Evolutionary conservation across 1,140 invertebrate genomes (phyloP).

Genomic region (Drosophila willistoni): DNA sequence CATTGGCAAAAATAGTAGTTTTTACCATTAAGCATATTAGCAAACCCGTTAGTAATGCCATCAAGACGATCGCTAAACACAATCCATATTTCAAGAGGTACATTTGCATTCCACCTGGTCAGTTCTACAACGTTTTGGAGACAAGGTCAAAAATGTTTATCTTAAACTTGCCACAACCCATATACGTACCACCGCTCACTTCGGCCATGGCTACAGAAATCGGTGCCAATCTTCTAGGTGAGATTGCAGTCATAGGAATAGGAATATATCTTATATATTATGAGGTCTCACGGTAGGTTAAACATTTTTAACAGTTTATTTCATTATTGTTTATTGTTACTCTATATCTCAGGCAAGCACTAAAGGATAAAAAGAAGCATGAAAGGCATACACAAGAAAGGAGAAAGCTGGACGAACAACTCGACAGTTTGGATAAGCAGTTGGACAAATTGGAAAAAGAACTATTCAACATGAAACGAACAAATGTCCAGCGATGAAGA

Average conservation of each 20-base stretch:
- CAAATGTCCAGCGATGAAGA: not conserved
- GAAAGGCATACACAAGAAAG: not conserved
- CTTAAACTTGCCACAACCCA: conserved; percentile 49
- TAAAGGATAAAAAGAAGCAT: conserved; percentile 33
- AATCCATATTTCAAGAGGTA: conserved; percentile 22
- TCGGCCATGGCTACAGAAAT: conserved; percentile 30
- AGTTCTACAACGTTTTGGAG: conserved; percentile 46
- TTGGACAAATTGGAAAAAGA: conserved; percentile 42
- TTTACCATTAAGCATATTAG: conserved; percentile 37
- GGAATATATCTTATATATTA: conserved; percentile 24
- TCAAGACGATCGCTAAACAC: conserved; percentile 33
- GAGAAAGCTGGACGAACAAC: not conserved
- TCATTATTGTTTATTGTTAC: not conserved
- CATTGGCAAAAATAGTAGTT: conserved; percentile 47
- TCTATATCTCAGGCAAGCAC: conserved; percentile 23
- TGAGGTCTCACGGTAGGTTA: conserved; percentile 40
- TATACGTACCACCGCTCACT: conserved; percentile 30
- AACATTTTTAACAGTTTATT: too few relatives aligned
- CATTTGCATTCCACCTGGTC: conserved; percentile 45
- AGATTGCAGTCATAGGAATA: conserved; percentile 41
- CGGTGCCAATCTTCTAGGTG: conserved; percentile 48
- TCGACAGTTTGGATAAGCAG: conserved; percentile 24
- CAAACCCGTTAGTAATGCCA: conserved; percentile 28
- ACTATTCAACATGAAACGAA: conserved; percentile 22
- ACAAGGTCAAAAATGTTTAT: conserved; percentile 47